These are phyloP conservation scores for Caligus rogercresseyi DNA, from an alignment of 1,140 invertebrate species.

Conservation along the genomic window DNA sequence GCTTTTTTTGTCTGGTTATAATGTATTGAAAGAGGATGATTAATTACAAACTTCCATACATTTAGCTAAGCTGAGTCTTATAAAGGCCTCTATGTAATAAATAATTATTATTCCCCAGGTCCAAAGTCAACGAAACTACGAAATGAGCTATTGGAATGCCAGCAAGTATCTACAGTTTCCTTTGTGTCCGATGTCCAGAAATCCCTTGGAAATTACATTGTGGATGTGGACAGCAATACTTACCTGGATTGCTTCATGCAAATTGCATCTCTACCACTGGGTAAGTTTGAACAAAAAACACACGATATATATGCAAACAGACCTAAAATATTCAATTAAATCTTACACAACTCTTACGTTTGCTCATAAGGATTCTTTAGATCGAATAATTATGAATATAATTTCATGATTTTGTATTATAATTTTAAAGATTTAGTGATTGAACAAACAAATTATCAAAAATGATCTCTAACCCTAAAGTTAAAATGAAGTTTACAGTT, in stretches of 20 bases:
- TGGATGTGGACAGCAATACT: constrained; percentile 83
- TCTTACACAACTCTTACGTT: background rate
- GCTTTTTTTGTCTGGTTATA: too few relatives aligned
- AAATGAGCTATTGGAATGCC: constrained; percentile 11
- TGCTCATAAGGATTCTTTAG: too few relatives aligned
- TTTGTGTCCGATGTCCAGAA: constrained; percentile 91
- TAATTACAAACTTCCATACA: too few relatives aligned
- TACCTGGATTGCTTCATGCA: constrained; percentile 86
- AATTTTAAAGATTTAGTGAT: too few relatives aligned
- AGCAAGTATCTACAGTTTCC: constrained; percentile 43
- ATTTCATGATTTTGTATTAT: too few relatives aligned
- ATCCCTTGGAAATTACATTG: constrained; percentile 81
- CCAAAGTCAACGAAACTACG: constrained; percentile 7
- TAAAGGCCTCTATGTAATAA: background rate
- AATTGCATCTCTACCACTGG: constrained; percentile 83
- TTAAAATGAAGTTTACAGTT: too few relatives aligned
- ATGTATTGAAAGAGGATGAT: too few relatives aligned
- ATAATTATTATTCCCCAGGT: background rate
- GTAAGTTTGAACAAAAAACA: background rate
- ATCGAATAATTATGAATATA: too few relatives aligned
- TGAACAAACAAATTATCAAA: too few relatives aligned
- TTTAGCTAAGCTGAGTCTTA: too few relatives aligned
- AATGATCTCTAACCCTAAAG: too few relatives aligned
- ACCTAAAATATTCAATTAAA: background rate
- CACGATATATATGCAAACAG: background rate